Evolutionary conservation across 2,888 invertebrate genomes (phyloP).

Genomic region (Raillietiella orientalis): DNA sequence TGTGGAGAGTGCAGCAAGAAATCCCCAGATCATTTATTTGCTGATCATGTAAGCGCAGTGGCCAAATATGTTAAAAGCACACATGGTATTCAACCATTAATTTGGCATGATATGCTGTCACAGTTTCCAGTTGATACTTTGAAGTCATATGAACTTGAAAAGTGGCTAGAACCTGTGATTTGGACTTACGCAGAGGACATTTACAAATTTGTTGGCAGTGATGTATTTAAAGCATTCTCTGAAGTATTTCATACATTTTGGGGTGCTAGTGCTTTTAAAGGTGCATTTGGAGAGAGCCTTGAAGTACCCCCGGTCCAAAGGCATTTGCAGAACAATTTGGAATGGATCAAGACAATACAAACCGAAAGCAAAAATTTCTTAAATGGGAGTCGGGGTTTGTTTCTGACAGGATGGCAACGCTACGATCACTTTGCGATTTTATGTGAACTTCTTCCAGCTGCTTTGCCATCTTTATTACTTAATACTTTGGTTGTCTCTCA

Average conservation of each 20-base stretch:
- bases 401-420: slow-evolving; percentile 11
- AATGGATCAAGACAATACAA: slow-evolving; percentile 23
- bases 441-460: slow-evolving; percentile 11
- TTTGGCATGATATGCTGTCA: slow-evolving; percentile 52
- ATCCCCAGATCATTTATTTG: slow-evolving; percentile 17
- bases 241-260: slow-evolving; percentile 30
- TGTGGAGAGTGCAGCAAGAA: slow-evolving; percentile 20
- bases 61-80: slow-evolving; percentile 22
- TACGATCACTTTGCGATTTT: slow-evolving; percentile 12
- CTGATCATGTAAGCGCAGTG: slow-evolving; percentile 24
- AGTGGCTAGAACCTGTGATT: slow-evolving; percentile 39
- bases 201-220: slow-evolving; percentile 10
- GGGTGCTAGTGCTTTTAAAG: slow-evolving; percentile 41
- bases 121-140: slow-evolving; percentile 23
- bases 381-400: slow-evolving; percentile 9
- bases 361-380: slow-evolving; percentile 8
- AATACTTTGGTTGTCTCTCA: slow-evolving; percentile 13
- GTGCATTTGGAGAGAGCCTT: slow-evolving; percentile 33
- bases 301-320: slow-evolving; percentile 27
- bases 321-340: slow-evolving; percentile 31
- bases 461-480: slow-evolving; percentile 10
- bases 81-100: slow-evolving; percentile 24
- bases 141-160: slow-evolving; percentile 24
- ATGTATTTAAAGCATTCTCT: slow-evolving; percentile 30
- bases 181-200: slow-evolving; percentile 39